phyloP scores from a whole-genome alignment of 1,140 invertebrate genomes.

The Holcopasites calliopsidis region DNA sequence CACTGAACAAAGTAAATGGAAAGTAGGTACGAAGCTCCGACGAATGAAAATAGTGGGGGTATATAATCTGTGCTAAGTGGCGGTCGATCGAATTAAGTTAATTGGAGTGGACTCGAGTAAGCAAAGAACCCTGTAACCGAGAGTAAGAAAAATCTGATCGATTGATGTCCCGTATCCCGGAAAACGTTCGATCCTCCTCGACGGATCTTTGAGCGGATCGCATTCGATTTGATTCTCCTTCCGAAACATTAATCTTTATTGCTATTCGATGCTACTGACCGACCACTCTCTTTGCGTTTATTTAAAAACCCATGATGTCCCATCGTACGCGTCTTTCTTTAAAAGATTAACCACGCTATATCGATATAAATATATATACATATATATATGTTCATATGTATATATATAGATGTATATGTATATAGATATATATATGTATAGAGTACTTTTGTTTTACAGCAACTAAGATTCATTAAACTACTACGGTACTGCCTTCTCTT shows the following conservation, averaged over 20 bases:
- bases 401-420: conserved; percentile 21
- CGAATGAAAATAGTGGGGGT: neutral
- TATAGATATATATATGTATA: conserved; percentile 21
- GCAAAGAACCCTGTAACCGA: neutral
- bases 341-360: conserved; percentile 64
- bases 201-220: neutral
- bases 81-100: neutral
- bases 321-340: conserved; percentile 50
- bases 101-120: neutral
- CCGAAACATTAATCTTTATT: neutral
- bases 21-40: neutral
- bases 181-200: neutral
- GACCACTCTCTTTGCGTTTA: conserved; percentile 44
- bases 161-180: neutral
- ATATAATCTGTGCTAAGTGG: neutral
- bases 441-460: conserved; percentile 42
- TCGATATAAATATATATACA: conserved; percentile 60
- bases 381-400: conserved; percentile 30
- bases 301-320: conserved; percentile 58
- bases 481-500: conserved; percentile 44
- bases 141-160: too few species aligned
- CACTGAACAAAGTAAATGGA: neutral
- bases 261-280: conserved; percentile 39
- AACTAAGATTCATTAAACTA: conserved; percentile 54
- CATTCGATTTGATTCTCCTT: neutral